Evolutionary conservation across 1,140 invertebrate species (phyloP).

Genomic region (Paramacrobiotus metropolitanus): DNA sequence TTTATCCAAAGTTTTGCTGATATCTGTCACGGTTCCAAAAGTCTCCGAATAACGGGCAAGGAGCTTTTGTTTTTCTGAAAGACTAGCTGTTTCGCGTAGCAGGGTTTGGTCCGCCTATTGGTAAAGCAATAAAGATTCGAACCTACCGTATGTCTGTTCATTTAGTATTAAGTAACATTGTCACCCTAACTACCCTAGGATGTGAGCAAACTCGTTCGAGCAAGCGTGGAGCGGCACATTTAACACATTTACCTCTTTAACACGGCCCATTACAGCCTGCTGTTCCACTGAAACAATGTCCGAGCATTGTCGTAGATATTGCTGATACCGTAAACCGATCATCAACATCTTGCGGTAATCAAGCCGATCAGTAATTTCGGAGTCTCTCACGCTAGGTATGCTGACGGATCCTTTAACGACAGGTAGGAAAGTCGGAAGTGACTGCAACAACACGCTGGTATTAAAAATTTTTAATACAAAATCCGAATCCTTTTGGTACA

Average conservation of each 20-base stretch:
- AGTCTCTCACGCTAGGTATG: constrained; percentile 54
- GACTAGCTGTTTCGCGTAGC: background rate
- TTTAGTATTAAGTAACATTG: too few relatives aligned
- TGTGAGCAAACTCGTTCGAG: too few relatives aligned
- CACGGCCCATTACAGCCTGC: constrained; percentile 36
- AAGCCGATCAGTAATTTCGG: constrained; percentile 59
- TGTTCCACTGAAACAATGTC: constrained; percentile 46
- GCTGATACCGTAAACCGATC: constrained; percentile 43
- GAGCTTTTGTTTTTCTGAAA: constrained; percentile 45
- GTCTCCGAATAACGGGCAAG: constrained; percentile 61
- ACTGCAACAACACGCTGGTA: constrained; percentile 11
- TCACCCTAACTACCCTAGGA: too few relatives aligned
- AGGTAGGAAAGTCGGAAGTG: constrained; percentile 67
- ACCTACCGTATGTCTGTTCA: too few relatives aligned
- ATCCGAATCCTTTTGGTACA: too few relatives aligned
- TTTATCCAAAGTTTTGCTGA: constrained; percentile 46
- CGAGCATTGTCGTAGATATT: constrained; percentile 42
- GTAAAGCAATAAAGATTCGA: too few relatives aligned
- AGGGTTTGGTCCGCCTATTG: background rate
- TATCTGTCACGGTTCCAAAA: constrained; percentile 47
- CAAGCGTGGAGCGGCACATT: too few relatives aligned
- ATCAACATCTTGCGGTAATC: constrained; percentile 34
- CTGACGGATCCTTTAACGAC: constrained; percentile 70
- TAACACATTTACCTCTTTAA: constrained; percentile 45
- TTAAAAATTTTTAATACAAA: too few relatives aligned